Evolutionary conservation across 2,113 vertebrate species (phyloP), one percentile per base, ranked within the genome.

Genomic region (Lepus americanus): DNA sequence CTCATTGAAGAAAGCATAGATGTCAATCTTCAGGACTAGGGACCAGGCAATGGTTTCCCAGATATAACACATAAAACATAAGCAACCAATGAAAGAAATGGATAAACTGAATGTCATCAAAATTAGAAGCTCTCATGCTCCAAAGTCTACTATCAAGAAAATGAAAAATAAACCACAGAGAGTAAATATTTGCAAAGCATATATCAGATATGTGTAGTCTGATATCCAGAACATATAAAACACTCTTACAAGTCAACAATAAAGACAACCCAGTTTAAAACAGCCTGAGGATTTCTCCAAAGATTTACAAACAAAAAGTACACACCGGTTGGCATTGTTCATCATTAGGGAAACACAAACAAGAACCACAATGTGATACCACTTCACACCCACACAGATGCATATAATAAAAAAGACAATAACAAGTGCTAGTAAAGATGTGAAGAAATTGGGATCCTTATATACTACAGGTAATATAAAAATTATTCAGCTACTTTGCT

Each of bases 281-380:
- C 8, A 82, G 55, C 39, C 76, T 87, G 66, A 70, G 82, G 25
- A 81, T 80, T 87, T 90, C 69, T 90, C 39, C 76, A 87, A 78
- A 87, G 55, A 93, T 70, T 67, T 20, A 74, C 12, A 80, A 82
- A 87, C 76, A 90, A 29, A 80, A 87, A 90, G 36, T 64, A 87
- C 39, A 72, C 19, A 13, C 63, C 77, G 29, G n/a, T 59, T 13
- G 67, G 55, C 63, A 77, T 72, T 20, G 83, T 76, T 67, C 49
- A 59, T 70, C 69, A 82, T 78, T 88, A 84, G 33, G 9, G 53
- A 92, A 94, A 84, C 64, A 17, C n/a, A 82, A 95, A 78, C 31
- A n/a, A 51, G 70, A 87, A 89, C 29, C 14, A 88, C 8, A 70
- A 84, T 72, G 64, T 88, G 31, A 23, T 39, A 77, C 16, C 4